Evolutionary conservation across 2,113 vertebrate species (phyloP), one percentile per base, ranked within the genome.

Genomic region (Poecile atricapillus): DNA sequence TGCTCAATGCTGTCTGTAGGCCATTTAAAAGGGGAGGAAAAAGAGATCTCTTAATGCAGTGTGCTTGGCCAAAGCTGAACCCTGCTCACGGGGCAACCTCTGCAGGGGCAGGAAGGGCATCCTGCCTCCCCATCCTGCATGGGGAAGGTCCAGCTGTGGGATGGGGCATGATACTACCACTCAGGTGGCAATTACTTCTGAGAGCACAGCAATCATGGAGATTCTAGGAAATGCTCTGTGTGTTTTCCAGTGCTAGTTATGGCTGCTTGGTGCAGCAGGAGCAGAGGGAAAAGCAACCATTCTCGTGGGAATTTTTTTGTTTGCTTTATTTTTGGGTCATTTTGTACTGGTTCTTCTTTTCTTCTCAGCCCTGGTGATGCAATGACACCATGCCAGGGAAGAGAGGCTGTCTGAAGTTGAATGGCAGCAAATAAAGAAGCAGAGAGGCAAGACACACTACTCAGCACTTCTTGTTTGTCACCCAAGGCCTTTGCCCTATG

Each of bases 341-440:
- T 44, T 58, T 13, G 27, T 28, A 22, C 31, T 7, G 0, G 12
- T 37, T 92, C 55, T 67, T 77, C 41, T 52, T 41, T 27, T 65
- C 41, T 27, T 35, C 33, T 43, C 20, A 9, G 22, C 3, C n/a
- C 28, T 13, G 2, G 21, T 1, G 1, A 16, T 9, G 2, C 0
- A 0, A 27, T 18, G 17, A 41, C 3, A 10, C 23, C 7, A 0
- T 2, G 4, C 9, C 44, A 31, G 25, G 49, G 78, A 76, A 47
- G 19, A 62, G 25, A 18, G 13, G 25, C 33, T 43, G 23, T 43
- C 69, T 65, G 43, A 53, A 50, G 55, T 24, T 22, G 64, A 49
- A 22, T 9, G 28, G 80, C 28, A 86, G 56, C n/a, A 58, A 28
- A 23, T 11, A 44, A 39, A 88, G 75, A 46, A 69, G 69, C 53